A percentile compares a stretch with the other conserved stretches of the same genome.
These are phyloP conservation scores for Drosophila acutilabella DNA, from an alignment of 2,888 invertebrate genomes.

Conservation along the genomic window DNA sequence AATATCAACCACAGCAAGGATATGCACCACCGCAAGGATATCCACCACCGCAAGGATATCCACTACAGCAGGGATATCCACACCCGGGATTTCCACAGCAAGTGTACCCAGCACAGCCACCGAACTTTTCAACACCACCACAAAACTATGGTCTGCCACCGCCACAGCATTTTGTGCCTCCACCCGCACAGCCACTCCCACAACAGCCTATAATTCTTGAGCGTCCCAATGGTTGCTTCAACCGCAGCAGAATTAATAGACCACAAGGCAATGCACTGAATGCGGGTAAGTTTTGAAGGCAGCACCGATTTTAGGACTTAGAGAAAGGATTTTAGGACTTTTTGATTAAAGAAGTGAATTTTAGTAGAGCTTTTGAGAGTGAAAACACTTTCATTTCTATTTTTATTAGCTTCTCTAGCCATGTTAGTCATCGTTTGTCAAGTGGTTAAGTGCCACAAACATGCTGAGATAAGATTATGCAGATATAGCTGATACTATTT, in stretches of 20 bases:
- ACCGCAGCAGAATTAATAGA: constrained; percentile 41
- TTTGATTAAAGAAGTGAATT: not conserved
- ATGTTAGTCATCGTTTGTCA: constrained; percentile 1
- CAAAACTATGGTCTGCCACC: constrained; percentile 12
- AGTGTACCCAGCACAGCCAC: constrained; percentile 17
- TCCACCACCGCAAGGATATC: constrained; percentile 1
- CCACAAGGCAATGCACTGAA: constrained; percentile 52
- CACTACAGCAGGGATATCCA: constrained; percentile 28
- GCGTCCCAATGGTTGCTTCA: constrained; percentile 41
- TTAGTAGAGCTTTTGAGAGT: not conserved
- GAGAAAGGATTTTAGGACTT: too few species aligned
- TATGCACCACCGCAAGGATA: constrained; percentile 7
- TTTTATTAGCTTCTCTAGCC: not conserved
- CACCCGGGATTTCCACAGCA: constrained; percentile 17
- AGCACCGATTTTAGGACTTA: not conserved
- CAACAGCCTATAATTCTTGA: constrained; percentile 11
- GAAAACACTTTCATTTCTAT: too few species aligned
- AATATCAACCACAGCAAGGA: not conserved
- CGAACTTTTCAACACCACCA: constrained; percentile 12
- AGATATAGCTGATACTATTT: not conserved
- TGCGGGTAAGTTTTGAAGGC: constrained; percentile 45
- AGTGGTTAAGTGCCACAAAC: not conserved
- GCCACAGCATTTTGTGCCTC: constrained; percentile 33
- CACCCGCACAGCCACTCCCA: constrained; percentile 20
- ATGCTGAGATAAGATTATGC: constrained; percentile 9